Base-by-base conservation (phyloP, 37 sponge, comb jelly and placozoan genomes). In the Hexactinellida sp. region DNA sequence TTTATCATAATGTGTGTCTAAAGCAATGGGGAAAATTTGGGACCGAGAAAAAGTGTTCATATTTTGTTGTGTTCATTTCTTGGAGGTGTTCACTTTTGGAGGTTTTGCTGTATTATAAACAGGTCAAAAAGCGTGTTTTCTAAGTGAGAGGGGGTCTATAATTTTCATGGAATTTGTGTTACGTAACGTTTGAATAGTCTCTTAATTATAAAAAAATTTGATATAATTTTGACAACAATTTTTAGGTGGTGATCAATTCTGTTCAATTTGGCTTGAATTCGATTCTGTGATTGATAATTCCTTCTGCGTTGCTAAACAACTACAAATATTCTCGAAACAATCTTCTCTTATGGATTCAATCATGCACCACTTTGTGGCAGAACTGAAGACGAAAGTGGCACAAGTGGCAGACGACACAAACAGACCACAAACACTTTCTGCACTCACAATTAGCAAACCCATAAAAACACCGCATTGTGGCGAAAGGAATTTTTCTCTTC, bases 261-360 rank as follows among this genome's bases (percentile, higher is more conserved):
- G 76, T n/a, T 63, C 76, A 32, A 23, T 63, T 63, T 63, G 76
- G 76, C 3, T 63, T 25, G 76, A 63, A 63, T 63, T 63, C 34
- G 30, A 63, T 63, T 63, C 76, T 7, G 76, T 63, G 25, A 21
- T 63, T 5, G 76, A 63, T 21, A n/a, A 63, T 63, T 63, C 76
- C 76, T 25, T n/a, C 3, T 5, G 3, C 76, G 76, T 63, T 32
- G 25, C 76, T 63, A 63, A 63, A 23, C 76, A 63, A 63, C 76
- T 63, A n/a, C 76, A 63, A 63, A 63, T 63, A 63, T 63, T 63
- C 76, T 63, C 76, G 3, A 63, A 63, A 63, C 76, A 63, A 63
- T 10, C 76, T 1, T n/a, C 76, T 21, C 34, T 63, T 21, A 63
- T 63, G 76, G 76, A 63, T 63, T 63, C 76, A 63, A 3, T 63